A percentile compares a stretch with the other conserved stretches of the same genome.
Evolutionary conservation across 2,113 vertebrate species (phyloP).

Genomic region (Syngnathus typhle): DNA sequence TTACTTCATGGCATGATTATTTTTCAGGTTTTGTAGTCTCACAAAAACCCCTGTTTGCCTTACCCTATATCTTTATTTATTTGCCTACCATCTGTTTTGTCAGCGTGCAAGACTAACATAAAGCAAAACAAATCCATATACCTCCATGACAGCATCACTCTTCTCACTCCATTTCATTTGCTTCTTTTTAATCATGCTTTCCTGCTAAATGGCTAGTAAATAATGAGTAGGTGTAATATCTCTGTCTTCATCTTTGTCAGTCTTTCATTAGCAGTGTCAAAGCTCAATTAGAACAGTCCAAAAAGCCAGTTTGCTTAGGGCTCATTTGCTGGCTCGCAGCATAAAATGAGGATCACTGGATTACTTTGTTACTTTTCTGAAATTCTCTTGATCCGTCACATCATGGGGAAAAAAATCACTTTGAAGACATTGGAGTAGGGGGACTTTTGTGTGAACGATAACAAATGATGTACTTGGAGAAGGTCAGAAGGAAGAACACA

Average conservation of each 20-base stretch:
- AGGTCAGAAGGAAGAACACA: background rate
- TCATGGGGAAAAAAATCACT: slow-evolving; percentile 26
- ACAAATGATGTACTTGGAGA: slow-evolving; percentile 42
- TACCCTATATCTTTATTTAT: slow-evolving; percentile 26
- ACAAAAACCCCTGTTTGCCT: slow-evolving; percentile 20
- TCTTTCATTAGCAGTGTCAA: slow-evolving; percentile 53
- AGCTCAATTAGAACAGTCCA: slow-evolving; percentile 53
- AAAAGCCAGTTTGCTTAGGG: slow-evolving; percentile 36
- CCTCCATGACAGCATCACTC: slow-evolving; percentile 16
- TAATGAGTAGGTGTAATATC: slow-evolving; percentile 58
- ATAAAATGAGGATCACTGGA: slow-evolving; percentile 40
- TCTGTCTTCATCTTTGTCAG: background rate
- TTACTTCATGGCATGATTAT: slow-evolving; percentile 2
- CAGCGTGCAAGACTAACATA: background rate
- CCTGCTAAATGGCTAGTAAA: slow-evolving; percentile 54
- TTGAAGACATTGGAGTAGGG: slow-evolving; percentile 28
- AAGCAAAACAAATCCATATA: slow-evolving; percentile 7
- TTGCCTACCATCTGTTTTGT: slow-evolving; percentile 44
- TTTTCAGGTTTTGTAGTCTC: slow-evolving; percentile 12
- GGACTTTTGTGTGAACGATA: slow-evolving; percentile 18
- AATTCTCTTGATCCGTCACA: slow-evolving; percentile 46
- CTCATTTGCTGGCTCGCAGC: slow-evolving; percentile 52
- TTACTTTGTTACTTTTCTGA: slow-evolving; percentile 13
- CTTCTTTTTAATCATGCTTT: slow-evolving; percentile 58
- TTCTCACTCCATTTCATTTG: slow-evolving; percentile 37